Evolutionary conservation across 2,113 vertebrate species (phyloP), one percentile per base, ranked within the genome.

Genomic region (Megaceryle maxima): DNA sequence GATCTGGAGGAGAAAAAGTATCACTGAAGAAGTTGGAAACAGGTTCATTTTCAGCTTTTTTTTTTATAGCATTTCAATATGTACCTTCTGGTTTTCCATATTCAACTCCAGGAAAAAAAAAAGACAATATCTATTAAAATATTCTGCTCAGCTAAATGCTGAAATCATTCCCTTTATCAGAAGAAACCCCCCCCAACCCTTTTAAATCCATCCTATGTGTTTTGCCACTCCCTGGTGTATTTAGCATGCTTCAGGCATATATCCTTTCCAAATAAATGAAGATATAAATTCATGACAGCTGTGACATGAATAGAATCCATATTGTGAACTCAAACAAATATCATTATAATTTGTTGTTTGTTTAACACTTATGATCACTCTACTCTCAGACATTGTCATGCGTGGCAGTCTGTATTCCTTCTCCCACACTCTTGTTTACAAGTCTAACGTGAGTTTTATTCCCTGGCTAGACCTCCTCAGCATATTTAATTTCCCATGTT

Each of bases 391-490:
- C 41, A 44, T 7, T 46, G 70, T 35, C 63, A 50, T 62, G 86
- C 13, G 6, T 86, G 67, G 59, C 94, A 81, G 35, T 35, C 90
- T 87, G 56, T 57, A 59, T 74, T 86, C 83, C 72, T 70, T 86
- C 74, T 92, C 88, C 76, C 83, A 81, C 77, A 35, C 60, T 74
- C 83, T 84, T 92, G 73, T 86, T 94, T 88, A 94, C 90, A 92
- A 90, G 55, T 19, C 79, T 53, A 51, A 75, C 9, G 0, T 56
- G 64, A 83, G 41, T 22, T 15, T 19, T 72, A 41, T 55, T 88
- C 51, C 63, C 90, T 77, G 87, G 29, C 59, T 68, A 90, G 79
- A 84, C 76, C 53, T 88, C 67, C 88, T 64, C 69, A 69, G 90
- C 80, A 83, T 68, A 28, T 68, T 82, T 86, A 92, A 87, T 88